Evolutionary conservation across 2,888 invertebrate genomes (phyloP).

Genomic region (Zaprionus lineosus): DNA sequence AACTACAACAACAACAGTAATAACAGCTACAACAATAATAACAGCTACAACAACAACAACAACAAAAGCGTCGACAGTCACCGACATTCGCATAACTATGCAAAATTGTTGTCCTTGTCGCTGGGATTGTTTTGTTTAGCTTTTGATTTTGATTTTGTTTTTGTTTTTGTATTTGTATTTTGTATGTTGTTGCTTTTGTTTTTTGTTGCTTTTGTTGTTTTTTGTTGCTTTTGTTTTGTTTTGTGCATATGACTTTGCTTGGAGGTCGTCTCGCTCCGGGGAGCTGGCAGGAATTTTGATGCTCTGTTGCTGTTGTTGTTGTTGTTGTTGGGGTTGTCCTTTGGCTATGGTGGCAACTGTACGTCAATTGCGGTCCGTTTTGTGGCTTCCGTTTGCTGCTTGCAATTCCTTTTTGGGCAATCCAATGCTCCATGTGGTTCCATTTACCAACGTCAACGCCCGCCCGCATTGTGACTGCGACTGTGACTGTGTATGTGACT

Average conservation of each 20-base stretch:
- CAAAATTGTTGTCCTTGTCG: conserved; percentile 68
- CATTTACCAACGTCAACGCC: conserved; percentile 16
- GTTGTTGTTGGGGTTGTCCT: too few species aligned
- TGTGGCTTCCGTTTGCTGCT: conserved; percentile 73
- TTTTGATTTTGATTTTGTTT: conserved; percentile 67
- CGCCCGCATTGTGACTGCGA: background rate
- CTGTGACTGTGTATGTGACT: conserved; percentile 11
- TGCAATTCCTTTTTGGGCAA: conserved; percentile 66
- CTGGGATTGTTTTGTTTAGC: conserved; percentile 70
- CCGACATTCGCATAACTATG: conserved; percentile 71
- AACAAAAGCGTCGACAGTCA: conserved; percentile 20
- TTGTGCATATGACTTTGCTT: conserved; percentile 73
- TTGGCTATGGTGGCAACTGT: conserved; percentile 56
- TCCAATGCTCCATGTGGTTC: conserved; percentile 12
- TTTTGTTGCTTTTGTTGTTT: conserved; percentile 60
- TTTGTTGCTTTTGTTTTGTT: conserved; percentile 71
- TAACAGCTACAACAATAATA: conserved; percentile 2
- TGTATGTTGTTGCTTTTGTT: too few species aligned
- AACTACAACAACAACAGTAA: conserved; percentile 6
- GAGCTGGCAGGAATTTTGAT: conserved; percentile 31
- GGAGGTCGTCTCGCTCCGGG: conserved; percentile 57
- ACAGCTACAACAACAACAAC: too few species aligned
- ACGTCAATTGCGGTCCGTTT: conserved; percentile 76
- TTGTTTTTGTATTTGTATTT: too few species aligned
- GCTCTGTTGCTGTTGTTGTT: conserved; percentile 5